Evolutionary conservation across 2,888 invertebrate species (phyloP).

Genomic region (Diaprepes abbreviatus): DNA sequence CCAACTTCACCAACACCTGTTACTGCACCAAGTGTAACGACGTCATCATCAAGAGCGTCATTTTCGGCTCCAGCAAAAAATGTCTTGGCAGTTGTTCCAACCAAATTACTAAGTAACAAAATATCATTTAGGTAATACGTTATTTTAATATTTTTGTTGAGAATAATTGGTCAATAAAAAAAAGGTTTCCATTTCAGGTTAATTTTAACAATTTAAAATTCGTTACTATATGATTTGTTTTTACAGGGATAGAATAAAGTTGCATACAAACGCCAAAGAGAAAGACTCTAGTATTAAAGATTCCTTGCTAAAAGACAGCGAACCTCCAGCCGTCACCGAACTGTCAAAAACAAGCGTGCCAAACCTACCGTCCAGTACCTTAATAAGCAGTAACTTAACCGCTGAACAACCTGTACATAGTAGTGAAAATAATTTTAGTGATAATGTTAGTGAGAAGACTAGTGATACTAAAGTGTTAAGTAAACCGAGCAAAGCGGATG

Average conservation of each 20-base stretch:
- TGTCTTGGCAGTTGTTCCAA: constrained; percentile 54
- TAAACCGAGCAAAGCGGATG: constrained; percentile 39
- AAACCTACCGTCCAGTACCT: constrained; percentile 56
- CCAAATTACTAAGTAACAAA: constrained; percentile 56
- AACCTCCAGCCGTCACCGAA: constrained; percentile 54
- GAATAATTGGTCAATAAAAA: no score
- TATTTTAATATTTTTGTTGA: no score
- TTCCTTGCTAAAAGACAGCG: constrained; percentile 56
- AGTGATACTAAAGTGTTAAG: constrained; percentile 32
- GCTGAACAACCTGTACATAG: constrained; percentile 32
- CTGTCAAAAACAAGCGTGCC: constrained; percentile 44
- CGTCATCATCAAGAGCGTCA: constrained; percentile 50
- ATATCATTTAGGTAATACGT: constrained; percentile 64
- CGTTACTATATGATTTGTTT: neutral
- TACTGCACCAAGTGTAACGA: constrained; percentile 21
- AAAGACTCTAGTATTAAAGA: constrained; percentile 56
- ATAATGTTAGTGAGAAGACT: constrained; percentile 35
- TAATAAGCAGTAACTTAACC: constrained; percentile 30
- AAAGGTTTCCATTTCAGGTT: no score
- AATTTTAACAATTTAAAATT: neutral
- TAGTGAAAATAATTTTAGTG: constrained; percentile 55
- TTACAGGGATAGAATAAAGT: constrained; percentile 59
- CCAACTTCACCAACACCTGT: constrained; percentile 59
- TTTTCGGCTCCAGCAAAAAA: constrained; percentile 55
- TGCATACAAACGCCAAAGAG: constrained; percentile 60